Evolutionary conservation across 2,888 invertebrate species (phyloP).

Genomic region (Xestia xanthographa): DNA sequence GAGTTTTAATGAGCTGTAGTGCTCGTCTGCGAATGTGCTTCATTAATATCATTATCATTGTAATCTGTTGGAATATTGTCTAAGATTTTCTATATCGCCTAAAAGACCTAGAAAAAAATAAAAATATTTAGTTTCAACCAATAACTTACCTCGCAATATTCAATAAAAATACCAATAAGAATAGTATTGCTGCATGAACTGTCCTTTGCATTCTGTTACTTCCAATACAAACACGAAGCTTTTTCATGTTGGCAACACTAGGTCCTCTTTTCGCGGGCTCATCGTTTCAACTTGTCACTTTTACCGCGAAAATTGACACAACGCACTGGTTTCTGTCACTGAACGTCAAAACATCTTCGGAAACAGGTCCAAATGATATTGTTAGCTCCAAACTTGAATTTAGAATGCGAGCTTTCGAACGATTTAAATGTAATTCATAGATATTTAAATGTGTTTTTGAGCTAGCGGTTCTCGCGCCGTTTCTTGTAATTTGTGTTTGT

Average conservation of each 20-base stretch:
- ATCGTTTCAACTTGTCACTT: conserved; percentile 83
- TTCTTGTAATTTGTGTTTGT: conserved; percentile 67
- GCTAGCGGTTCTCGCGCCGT: conserved; percentile 52
- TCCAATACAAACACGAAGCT: conserved; percentile 73
- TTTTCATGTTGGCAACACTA: conserved; percentile 89
- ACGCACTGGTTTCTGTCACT: conserved; percentile 68
- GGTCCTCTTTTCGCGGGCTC: conserved; percentile 82
- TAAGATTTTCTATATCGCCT: background rate
- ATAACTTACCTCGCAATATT: conserved; percentile 85
- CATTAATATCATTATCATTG: conserved; percentile 50
- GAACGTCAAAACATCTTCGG: conserved; percentile 60
- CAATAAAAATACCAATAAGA: conserved; percentile 82
- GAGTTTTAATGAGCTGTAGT: conserved; percentile 59
- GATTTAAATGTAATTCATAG: conserved; percentile 26
- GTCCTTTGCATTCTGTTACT: conserved; percentile 85
- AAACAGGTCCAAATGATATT: conserved; percentile 47
- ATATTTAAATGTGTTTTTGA: conserved; percentile 39
- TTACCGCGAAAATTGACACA: conserved; percentile 73
- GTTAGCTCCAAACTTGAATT: conserved; percentile 53
- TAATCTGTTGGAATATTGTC: conserved; percentile 17
- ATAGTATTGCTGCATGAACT: conserved; percentile 81
- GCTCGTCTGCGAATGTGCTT: conserved; percentile 39
- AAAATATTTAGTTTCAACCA: conserved; percentile 36
- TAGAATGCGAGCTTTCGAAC: conserved; percentile 32
- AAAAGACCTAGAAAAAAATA: conserved; percentile 1